Conservation (phyloP, 2,113 vertebrate genomes). For the Pollimyrus isidori region DNA sequence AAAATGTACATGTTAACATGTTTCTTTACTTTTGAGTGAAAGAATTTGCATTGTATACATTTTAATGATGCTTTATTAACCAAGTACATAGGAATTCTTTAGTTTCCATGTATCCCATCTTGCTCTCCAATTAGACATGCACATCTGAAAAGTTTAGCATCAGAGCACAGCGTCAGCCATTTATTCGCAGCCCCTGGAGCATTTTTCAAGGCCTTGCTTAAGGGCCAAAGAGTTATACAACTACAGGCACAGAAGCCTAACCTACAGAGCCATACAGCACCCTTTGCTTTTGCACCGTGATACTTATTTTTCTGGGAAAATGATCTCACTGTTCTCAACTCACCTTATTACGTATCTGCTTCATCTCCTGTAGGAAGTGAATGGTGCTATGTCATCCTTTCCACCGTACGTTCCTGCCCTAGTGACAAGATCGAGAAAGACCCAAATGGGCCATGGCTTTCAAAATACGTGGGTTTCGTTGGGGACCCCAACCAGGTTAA, state of each 20-base stretch:
- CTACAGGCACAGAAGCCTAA: background rate
- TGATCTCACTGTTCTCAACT: background rate
- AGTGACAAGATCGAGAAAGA: conserved; percentile 41
- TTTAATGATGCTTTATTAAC: background rate
- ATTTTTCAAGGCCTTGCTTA: background rate
- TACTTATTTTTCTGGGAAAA: background rate
- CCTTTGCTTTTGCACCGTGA: background rate
- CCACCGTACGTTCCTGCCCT: conserved; percentile 70
- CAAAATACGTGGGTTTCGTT: conserved; percentile 71
- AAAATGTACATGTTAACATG: background rate
- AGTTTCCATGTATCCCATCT: background rate
- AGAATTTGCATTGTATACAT: background rate
- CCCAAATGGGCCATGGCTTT: conserved; percentile 63
- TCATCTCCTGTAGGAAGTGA: conserved; percentile 69
- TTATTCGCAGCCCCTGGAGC: background rate
- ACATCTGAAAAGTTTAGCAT: background rate
- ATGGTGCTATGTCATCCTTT: conserved; percentile 81
- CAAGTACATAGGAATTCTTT: background rate
- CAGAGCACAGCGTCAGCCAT: background rate
- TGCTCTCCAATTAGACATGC: background rate
- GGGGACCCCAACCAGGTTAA: conserved; percentile 78
- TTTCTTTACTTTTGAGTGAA: background rate
- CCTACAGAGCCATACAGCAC: background rate
- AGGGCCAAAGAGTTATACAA: background rate
- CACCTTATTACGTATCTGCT: background rate